phyloP scores from a whole-genome alignment of 92 coral and sea anemone genomes.

The Zoanthus sansibaricus region DNA sequence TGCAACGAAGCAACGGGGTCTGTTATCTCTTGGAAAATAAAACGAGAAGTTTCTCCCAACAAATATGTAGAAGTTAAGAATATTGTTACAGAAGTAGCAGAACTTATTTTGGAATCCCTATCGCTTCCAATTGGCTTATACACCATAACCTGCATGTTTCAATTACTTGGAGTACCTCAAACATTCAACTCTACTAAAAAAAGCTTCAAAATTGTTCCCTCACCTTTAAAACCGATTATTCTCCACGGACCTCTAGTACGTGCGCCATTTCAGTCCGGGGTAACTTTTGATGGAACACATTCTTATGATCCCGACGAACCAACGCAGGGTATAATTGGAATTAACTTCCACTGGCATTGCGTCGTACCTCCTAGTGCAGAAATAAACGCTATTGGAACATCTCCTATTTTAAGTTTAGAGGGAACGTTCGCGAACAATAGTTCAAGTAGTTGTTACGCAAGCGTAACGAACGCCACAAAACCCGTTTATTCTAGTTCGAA shows the following conservation, averaged over 20 bases:
- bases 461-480: not conserved
- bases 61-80: not conserved
- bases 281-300: conserved; percentile 18
- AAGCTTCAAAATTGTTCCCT: not conserved
- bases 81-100: conserved; percentile 3
- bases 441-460: not conserved
- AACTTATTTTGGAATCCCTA: not conserved
- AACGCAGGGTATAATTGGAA: not conserved
- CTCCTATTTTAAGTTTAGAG: conserved; percentile 35
- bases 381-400: not conserved
- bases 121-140: conserved; percentile 9
- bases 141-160: not conserved
- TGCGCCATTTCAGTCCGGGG: not conserved
- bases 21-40: conserved; percentile 15
- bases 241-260: conserved; percentile 36
- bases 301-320: conserved; percentile 44
- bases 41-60: not conserved
- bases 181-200: conserved; percentile 28
- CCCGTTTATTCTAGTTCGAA: conserved; percentile 3
- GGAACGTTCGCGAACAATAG: conserved; percentile 5
- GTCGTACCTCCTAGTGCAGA: conserved; percentile 7
- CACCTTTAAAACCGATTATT: conserved; percentile 32
- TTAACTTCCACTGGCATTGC: conserved; percentile 3
- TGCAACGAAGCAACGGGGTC: conserved; percentile 35
- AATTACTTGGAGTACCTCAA: conserved; percentile 34